A percentile compares a stretch with the other conserved stretches of the same genome.
Conservation (phyloP, 1,140 invertebrate species). For the Charaxes varanes region DNA sequence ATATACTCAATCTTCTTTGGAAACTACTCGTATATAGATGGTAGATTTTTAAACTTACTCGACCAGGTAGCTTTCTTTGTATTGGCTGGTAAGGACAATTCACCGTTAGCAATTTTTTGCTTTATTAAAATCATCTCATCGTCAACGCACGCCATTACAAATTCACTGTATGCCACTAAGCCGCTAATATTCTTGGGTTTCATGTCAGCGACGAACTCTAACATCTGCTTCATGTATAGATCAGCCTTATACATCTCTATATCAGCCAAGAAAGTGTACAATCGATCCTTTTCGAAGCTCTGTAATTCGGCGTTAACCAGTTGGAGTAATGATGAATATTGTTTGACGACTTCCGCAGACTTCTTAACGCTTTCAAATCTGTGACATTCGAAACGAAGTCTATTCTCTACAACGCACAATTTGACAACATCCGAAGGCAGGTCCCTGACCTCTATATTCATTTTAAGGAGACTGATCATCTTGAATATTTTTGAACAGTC, state of each 20-base stretch:
- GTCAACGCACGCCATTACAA: conserved; percentile 15
- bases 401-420: conserved; percentile 13
- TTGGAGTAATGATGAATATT: conserved; percentile 2
- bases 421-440: conserved; percentile 11
- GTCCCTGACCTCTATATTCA: neutral
- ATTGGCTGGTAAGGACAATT: neutral
- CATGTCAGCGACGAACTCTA: conserved; percentile 19
- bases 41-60: no score
- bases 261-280: conserved; percentile 22
- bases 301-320: conserved; percentile 13
- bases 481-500: conserved; percentile 17
- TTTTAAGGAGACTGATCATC: conserved; percentile 9
- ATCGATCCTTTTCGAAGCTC: conserved; percentile 22
- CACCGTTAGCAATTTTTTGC: neutral
- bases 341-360: conserved; percentile 3
- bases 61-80: neutral
- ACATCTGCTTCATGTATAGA: conserved; percentile 18
- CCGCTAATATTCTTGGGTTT: conserved; percentile 20
- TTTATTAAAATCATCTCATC: conserved; percentile 4
- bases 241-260: conserved; percentile 11
- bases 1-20: no score
- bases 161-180: conserved; percentile 24
- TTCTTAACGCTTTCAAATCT: conserved; percentile 19
- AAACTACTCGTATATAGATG: no score
- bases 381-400: conserved; percentile 25